Evolutionary conservation across 2,797 vertebrate genomes (phyloP).

Genomic region (Pangasius sanitwongsei): DNA sequence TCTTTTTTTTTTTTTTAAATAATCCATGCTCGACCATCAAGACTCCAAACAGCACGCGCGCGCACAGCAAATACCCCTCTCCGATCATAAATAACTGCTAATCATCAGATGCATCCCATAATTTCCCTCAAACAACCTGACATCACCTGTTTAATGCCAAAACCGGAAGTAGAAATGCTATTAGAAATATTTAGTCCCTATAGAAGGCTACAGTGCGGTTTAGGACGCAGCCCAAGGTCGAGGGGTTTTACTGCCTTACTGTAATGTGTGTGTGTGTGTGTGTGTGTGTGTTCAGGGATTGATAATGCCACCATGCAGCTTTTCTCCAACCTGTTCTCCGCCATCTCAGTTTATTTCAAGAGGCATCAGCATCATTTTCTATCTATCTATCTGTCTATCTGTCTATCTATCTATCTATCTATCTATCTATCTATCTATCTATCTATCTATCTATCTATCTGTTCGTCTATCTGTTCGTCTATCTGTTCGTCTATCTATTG

Average conservation of each 20-base stretch:
- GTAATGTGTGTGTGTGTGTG: conserved; percentile 4
- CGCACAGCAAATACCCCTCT: not conserved
- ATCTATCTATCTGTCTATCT: not conserved
- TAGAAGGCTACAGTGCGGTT: not conserved
- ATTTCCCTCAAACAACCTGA: not conserved
- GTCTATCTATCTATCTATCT: not conserved
- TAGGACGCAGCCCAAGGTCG: conserved; percentile 29
- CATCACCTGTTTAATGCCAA: not conserved
- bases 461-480: accelerated
- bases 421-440: not conserved
- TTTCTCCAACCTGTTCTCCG: not conserved
- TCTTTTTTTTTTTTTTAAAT: too few relatives aligned
- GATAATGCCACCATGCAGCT: conserved; percentile 13
- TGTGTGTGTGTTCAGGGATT: not conserved
- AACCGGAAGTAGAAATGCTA: conserved; percentile 17
- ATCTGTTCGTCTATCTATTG: not conserved
- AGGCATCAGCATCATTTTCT: not conserved
- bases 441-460: not conserved
- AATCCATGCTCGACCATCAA: too few relatives aligned
- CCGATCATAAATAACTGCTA: not conserved
- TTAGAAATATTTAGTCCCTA: not conserved
- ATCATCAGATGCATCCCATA: not conserved
- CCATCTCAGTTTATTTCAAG: not conserved
- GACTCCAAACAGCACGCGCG: not conserved
- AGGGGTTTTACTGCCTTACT: conserved; percentile 14